Evolutionary conservation across 2,888 invertebrate genomes (phyloP).

Genomic region (Cataglyphis rosenhaueri): DNA sequence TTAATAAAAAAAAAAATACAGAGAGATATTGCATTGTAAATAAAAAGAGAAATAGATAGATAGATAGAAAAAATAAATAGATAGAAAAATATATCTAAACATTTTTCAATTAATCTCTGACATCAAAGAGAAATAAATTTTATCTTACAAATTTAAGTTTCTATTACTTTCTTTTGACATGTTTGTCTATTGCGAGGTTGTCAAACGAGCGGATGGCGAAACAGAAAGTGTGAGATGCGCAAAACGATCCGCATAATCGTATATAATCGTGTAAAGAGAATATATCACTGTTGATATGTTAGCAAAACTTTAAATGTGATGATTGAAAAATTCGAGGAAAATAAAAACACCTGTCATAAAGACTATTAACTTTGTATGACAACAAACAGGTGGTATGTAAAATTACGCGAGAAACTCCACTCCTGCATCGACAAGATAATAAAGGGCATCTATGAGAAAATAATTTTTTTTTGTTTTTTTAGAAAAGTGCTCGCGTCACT

Average conservation of each 20-base stretch:
- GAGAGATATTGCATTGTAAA: background rate
- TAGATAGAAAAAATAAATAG: too few species aligned
- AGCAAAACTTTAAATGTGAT: conserved; percentile 81
- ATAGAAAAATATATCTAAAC: background rate
- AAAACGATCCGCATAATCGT: conserved; percentile 59
- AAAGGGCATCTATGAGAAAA: conserved; percentile 48
- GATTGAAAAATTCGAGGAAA: conserved; percentile 55
- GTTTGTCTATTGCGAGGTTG: background rate
- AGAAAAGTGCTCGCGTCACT: background rate
- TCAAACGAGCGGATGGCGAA: background rate
- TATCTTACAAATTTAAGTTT: conserved; percentile 13
- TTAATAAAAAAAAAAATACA: background rate
- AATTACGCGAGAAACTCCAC: conserved; percentile 29
- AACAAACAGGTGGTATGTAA: conserved; percentile 14
- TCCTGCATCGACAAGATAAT: conserved; percentile 40
- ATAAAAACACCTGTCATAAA: conserved; percentile 64
- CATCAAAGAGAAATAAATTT: background rate
- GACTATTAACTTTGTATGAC: conserved; percentile 60
- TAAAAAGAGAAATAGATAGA: background rate
- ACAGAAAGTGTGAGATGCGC: conserved; percentile 42
- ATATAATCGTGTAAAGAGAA: conserved; percentile 72
- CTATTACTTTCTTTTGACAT: conserved; percentile 15
- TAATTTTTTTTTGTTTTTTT: conserved; percentile 16
- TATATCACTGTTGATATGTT: conserved; percentile 85
- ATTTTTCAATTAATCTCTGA: background rate